Conservation (phyloP, 2,113 vertebrate genomes). For the Epinephelus moara region DNA sequence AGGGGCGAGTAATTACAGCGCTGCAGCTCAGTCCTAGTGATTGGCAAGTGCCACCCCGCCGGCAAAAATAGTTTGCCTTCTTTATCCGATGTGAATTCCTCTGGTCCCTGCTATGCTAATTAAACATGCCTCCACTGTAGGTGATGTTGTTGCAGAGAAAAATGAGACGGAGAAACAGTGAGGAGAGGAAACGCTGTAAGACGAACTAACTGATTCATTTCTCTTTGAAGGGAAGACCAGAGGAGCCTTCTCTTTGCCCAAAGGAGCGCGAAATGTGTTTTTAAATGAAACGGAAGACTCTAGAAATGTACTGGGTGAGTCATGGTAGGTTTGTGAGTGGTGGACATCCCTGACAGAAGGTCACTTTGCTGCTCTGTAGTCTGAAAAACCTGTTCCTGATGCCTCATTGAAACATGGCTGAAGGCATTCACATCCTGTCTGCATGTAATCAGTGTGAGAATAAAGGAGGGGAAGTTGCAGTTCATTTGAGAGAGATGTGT, state of each 20-base stretch:
- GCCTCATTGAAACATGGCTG: constrained; percentile 58
- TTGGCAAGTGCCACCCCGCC: neutral
- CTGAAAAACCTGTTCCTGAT: neutral
- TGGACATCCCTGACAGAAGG: constrained; percentile 81
- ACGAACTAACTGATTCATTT: constrained; percentile 83
- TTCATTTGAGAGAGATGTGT: neutral
- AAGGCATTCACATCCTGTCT: constrained; percentile 54
- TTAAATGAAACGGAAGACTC: constrained; percentile 90
- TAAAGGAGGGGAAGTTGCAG: neutral
- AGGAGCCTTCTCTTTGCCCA: constrained; percentile 91
- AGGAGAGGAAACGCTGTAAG: constrained; percentile 39
- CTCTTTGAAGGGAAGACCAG: constrained; percentile 91
- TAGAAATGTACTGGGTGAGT: constrained; percentile 93
- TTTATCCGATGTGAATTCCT: constrained; percentile 27
- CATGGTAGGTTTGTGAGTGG: constrained; percentile 76
- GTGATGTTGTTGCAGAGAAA: constrained; percentile 16
- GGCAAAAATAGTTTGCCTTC: constrained; percentile 23
- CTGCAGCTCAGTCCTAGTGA: neutral
- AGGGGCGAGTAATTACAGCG: constrained; percentile 23
- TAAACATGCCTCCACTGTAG: constrained; percentile 13
- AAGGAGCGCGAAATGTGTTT: constrained; percentile 91
- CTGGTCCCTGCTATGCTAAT: constrained; percentile 27
- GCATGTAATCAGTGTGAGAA: neutral
- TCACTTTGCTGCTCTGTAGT: constrained; percentile 61
- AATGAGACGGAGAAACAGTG: neutral